Conservation (phyloP, 2,113 vertebrate species). For the Monopterus albus region DNA sequence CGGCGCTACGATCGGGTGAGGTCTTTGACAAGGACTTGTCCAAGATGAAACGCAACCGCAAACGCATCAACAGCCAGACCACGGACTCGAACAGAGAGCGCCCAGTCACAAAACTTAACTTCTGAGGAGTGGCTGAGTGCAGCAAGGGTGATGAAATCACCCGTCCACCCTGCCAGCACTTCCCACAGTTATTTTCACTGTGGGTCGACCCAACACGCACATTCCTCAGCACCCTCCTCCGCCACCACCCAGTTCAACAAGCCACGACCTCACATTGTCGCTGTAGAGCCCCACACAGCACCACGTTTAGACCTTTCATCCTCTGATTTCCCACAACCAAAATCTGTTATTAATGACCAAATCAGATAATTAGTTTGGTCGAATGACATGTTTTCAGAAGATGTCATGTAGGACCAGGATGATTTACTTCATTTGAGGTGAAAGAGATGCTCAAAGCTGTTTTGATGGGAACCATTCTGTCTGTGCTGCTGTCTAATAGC, state of each 20-base stretch:
- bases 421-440: conserved; percentile 30
- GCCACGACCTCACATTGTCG: conserved; percentile 27
- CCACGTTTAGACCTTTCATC: conserved; percentile 39
- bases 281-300: conserved; percentile 45
- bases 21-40: conserved; percentile 99
- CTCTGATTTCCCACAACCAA: conserved; percentile 62
- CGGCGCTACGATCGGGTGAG: conserved; percentile 93
- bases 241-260: conserved; percentile 40
- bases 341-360: conserved; percentile 52
- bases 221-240: conserved; percentile 61
- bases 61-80: conserved; percentile 91
- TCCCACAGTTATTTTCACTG: conserved; percentile 10
- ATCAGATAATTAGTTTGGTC: conserved; percentile 26
- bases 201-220: conserved; percentile 57
- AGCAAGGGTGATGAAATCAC: background rate
- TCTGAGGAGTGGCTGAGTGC: conserved; percentile 76
- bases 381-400: conserved; percentile 18
- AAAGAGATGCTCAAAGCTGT: conserved; percentile 27
- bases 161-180: background rate
- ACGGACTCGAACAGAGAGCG: conserved; percentile 91
- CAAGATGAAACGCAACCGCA: conserved; percentile 97
- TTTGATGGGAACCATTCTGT: conserved; percentile 34
- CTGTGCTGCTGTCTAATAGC: no score
- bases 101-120: conserved; percentile 96
- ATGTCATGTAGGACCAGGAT: conserved; percentile 7